Evolutionary conservation across 2,113 vertebrate species (phyloP), one percentile per base, ranked within the genome.

Genomic region (Rallus limicola): DNA sequence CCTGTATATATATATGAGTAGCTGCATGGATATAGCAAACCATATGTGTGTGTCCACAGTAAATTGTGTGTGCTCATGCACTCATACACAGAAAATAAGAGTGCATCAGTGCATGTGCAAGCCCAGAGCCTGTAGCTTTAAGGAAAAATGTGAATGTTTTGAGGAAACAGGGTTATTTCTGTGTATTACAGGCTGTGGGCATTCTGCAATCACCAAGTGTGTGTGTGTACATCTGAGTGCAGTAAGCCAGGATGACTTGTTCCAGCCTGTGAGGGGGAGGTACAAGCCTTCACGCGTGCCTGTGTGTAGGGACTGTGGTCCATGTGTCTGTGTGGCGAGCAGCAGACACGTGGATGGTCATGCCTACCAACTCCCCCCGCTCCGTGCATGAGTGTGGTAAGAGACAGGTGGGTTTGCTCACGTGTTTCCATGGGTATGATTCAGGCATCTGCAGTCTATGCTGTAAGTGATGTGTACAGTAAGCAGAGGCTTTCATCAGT

Each of bases 41-140:
- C 5, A 5, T 42, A 1, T 34, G 14, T 65, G 16, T 28, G 29
- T 16, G 38, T 6, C 9, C 25, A 16, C 2, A 5, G 48, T 58
- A 53, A 84, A 63, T 44, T 6, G 2, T 5, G 10, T 14, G 3
- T 0, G 1, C 33, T 15, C n/a, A 3, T 9, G 15, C 12, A 15
- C 12, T 34, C 34, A 18, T 7, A 31, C 18, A n/a, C 5, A 33
- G 25, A 62, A 83, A 74, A 65, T 0, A 1, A 50, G 72, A 25
- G 31, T 6, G 15, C 15, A 7, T 6, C 14, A 8, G 16, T 8
- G 29, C 0, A 0, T 8, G 8, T 18, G 13, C 50, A 52, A 75
- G 56, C 3, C n/a, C 36, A 24, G 16, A 4, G 63, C 0, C 1
- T 6, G 36, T 3, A n/a, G n/a, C 9, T 84, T 78, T 60, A 38